phyloP scores from a whole-genome alignment of 2,797 vertebrate species.

The Delichon dasypus region DNA sequence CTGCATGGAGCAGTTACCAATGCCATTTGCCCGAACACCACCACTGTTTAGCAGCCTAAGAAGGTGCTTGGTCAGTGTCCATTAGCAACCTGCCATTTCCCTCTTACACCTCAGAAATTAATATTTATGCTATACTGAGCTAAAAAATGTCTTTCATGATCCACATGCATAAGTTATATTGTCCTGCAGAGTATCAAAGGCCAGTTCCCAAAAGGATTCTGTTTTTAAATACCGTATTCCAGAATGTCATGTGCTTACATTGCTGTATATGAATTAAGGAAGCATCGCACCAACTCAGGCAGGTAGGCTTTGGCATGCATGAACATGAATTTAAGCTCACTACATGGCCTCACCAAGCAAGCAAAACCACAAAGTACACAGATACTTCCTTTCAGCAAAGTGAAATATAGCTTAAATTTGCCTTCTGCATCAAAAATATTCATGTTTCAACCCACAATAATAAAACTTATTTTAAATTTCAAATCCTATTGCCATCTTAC shows the following conservation, averaged over 20 bases:
- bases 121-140: not conserved
- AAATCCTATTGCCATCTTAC: not conserved
- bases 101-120: not conserved
- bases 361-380: not conserved
- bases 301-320: not conserved
- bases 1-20: not conserved
- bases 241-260: not conserved
- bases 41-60: not conserved
- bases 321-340: rapidly evolving
- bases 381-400: not conserved
- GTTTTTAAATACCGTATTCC: not conserved
- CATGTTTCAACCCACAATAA: not conserved
- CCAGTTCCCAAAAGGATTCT: not conserved
- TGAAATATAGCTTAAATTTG: not conserved
- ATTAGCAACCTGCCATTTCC: not conserved
- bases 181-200: not conserved
- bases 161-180: rapidly evolving
- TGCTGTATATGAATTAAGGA: not conserved
- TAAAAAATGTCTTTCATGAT: not conserved
- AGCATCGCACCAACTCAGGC: not conserved
- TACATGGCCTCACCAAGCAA: not conserved
- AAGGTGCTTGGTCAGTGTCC: not conserved
- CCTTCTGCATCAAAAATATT: not conserved
- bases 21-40: not conserved
- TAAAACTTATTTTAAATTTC: not conserved